A percentile compares a stretch with the other conserved stretches of the same genome.
Conservation (phyloP, 2,113 vertebrate genomes). For the Promerops cafer region DNA sequence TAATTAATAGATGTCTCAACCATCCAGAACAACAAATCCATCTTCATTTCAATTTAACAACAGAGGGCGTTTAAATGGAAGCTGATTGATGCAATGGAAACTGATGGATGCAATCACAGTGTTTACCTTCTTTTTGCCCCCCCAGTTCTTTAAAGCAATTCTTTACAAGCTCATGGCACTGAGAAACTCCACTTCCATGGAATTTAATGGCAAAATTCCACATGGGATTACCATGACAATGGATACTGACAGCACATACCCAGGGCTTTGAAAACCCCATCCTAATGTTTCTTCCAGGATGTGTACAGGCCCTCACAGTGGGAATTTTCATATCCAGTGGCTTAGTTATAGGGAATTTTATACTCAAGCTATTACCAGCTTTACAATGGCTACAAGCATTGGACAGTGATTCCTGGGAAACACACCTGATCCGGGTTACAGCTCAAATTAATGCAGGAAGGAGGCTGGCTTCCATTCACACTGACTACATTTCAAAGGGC, state of each 20-base stretch:
- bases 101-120: background rate
- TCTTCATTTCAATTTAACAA: constrained; percentile 28
- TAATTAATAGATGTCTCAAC: constrained; percentile 32
- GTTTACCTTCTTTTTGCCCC: background rate
- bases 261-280: background rate
- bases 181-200: background rate
- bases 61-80: background rate
- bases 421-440: background rate
- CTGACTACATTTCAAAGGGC: constrained; percentile 31
- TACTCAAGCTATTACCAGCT: background rate
- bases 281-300: background rate
- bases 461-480: background rate
- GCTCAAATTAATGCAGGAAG: background rate
- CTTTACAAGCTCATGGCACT: background rate
- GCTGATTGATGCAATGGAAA: background rate
- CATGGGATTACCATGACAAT: background rate
- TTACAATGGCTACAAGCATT: background rate
- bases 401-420: background rate
- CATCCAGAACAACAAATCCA: constrained; percentile 28
- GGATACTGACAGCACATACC: background rate
- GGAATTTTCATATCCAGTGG: background rate
- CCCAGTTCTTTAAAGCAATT: background rate
- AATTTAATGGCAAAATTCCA: background rate
- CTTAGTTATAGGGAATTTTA: background rate
- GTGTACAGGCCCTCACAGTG: background rate